phyloP scores from a whole-genome alignment of 1,140 invertebrate species.

The Triops cancriformis region DNA sequence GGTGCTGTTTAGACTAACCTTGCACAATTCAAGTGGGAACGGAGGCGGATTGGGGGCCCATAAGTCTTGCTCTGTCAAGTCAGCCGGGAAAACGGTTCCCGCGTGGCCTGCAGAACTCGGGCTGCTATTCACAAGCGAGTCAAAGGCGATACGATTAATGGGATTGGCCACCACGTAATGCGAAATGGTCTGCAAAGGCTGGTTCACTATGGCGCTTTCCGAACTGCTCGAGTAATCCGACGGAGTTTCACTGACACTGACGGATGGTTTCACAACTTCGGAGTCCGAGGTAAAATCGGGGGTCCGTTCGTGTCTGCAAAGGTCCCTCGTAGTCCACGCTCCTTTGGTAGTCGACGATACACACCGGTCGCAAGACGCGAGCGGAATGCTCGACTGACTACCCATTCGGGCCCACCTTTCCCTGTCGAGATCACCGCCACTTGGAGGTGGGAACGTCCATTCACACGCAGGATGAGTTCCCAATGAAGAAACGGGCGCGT shows the following conservation, averaged over 20 bases:
- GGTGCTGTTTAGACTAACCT: not conserved
- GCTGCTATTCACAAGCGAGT: not conserved
- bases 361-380: not conserved
- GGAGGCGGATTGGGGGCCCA: not conserved
- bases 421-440: not conserved
- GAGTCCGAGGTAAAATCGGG: not conserved
- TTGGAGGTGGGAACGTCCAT: not conserved
- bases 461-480: not conserved
- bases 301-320: not conserved
- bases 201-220: not conserved
- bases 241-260: not conserved
- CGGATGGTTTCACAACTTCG: not conserved
- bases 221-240: not conserved
- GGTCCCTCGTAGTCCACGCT: not conserved
- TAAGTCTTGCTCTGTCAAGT: not conserved
- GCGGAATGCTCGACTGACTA: not conserved
- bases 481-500: not conserved
- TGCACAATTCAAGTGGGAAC: conserved; percentile 4
- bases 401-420: conserved; percentile 8
- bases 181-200: not conserved
- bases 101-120: not conserved
- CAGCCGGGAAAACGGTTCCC: not conserved
- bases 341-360: not conserved
- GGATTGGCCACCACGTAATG: not conserved
- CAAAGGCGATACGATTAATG: not conserved